phyloP scores from a whole-genome alignment of 2,888 invertebrate genomes.

The Lamproptera curius region DNA sequence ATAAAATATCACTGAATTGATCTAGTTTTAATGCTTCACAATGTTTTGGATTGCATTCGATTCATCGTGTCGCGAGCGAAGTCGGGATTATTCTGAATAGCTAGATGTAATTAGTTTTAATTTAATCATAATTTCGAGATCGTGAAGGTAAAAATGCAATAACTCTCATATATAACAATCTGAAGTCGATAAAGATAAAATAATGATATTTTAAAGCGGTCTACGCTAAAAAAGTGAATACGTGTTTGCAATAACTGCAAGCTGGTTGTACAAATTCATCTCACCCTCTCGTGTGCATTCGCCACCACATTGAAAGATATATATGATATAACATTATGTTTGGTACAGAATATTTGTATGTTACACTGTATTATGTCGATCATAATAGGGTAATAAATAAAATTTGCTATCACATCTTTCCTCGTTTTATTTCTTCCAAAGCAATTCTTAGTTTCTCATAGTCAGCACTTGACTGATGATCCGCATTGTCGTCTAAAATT shows the following conservation, averaged over 20 bases:
- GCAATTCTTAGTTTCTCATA: too few relatives aligned
- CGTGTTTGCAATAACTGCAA: too few relatives aligned
- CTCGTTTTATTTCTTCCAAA: conserved; percentile 37
- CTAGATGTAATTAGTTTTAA: conserved; percentile 25
- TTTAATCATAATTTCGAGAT: conserved; percentile 23
- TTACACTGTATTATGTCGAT: conserved; percentile 59
- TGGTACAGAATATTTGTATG: conserved; percentile 42
- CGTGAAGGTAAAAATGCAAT: conserved; percentile 6
- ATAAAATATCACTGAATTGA: conserved; percentile 5
- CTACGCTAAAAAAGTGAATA: too few relatives aligned
- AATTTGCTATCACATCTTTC: conserved; percentile 68
- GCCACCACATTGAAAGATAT: not conserved
- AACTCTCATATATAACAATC: conserved; percentile 7
- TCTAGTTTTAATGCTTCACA: conserved; percentile 2
- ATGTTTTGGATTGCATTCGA: not conserved
- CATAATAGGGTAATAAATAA: conserved; percentile 63
- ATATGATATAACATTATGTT: conserved; percentile 32
- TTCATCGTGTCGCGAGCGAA: not conserved
- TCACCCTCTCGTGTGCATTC: conserved; percentile 11
- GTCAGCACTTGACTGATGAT: too few relatives aligned
- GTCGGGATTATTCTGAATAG: conserved; percentile 3
- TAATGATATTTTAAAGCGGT: too few relatives aligned
- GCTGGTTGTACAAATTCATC: conserved; percentile 23
- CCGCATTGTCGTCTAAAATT: too few relatives aligned
- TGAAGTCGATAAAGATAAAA: too few relatives aligned